Evolutionary conservation across 2,797 vertebrate species (phyloP), one percentile per base, ranked within the genome.

Genomic region (Parauchenoglanis ngamensis): DNA sequence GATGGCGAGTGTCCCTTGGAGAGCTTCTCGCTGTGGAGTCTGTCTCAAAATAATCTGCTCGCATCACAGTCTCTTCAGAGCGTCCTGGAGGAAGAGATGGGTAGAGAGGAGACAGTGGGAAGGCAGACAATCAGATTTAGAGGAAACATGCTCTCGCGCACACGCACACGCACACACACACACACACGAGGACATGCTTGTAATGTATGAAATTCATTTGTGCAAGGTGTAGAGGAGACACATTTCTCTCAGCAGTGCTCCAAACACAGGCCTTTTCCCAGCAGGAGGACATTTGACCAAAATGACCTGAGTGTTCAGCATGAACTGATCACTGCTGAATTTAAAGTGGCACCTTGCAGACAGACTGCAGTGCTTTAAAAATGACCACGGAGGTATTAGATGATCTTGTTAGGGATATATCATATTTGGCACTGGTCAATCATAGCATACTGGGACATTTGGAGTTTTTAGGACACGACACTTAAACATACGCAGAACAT

Each of bases 21-120:
- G 88, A 89, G 83, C 87, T 85, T 73, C 83, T 80, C 75, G 75
- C 85, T 67, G 49, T 40, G 28, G 78, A 88, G 87, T 84, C 77
- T 87, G 87, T 90, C 90, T 84, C 81, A 31, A 85, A 92, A 88
- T 90, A 90, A 91, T 91, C 86, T 78, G 67, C 84, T 89, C 49
- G 15, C 28, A 46, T 81, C 68, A 65, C 76, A 88, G 87, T 82
- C 56, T 44, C 79, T 89, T 90, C 88, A 73, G 84, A 88, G 81
- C 40, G 7, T 85, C 89, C 87, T 86, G 82, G 63, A 76, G 89
- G 57, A 88, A 85, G 49, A 72, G 88, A 63, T 81, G 56, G 78
- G 56, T 85, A 79, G 81, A 88, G 54, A 87, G 80, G 44, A 85
- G 72, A 70, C 85, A 86, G 85, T 89, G 67, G 67, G 63, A 40